Base-by-base conservation (phyloP, 2,888 invertebrate species). In the Philaethria dido region DNA sequence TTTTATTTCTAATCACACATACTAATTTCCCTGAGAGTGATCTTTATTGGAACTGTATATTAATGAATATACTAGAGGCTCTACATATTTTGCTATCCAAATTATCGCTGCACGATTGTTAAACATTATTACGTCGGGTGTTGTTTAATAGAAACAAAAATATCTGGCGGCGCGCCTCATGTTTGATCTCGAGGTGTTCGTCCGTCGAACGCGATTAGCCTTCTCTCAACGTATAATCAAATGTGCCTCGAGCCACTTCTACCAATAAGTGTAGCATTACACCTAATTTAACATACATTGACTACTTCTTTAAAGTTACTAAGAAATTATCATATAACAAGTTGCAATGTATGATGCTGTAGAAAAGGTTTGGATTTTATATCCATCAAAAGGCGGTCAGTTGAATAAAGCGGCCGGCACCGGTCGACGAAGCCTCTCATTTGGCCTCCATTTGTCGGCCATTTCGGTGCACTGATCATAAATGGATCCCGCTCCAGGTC, bases 141-240 rank as follows among this genome's bases (percentile, higher is more conserved):
- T 92, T 92, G 92, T 92, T 92, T 92, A 92, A 92, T 92, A 92
- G 92, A 92, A 92, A 92, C 92, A 92, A 92, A 92, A 92, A 92
- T 92, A 92, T 92, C 90, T 91, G 92, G 89, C 92, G 92, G 92
- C 91, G 87, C 91, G 92, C 89, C 90, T 90, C 87, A 92, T 92
- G 92, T 92, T 92, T 92, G 92, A 92, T 92, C 92, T 92, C 92
- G 92, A 91, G 92, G 92, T 91, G 92, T 92, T 91, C 92, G 92
- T 84, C 92, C 91, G 92, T 92, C 92, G 87, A 89, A 88, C 88
- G 89, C 92, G 92, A 92, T 92, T 92, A 92, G 91, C 90, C 89
- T 88, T 87, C 89, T 86, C 90, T 88, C 92, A 91, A 92, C 92
- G 87, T 92, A 90, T 92, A 92, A 92, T 92, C 92, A 92, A 91